phyloP scores from a whole-genome alignment of 2,113 vertebrate species.

The Sander lucioperca region DNA sequence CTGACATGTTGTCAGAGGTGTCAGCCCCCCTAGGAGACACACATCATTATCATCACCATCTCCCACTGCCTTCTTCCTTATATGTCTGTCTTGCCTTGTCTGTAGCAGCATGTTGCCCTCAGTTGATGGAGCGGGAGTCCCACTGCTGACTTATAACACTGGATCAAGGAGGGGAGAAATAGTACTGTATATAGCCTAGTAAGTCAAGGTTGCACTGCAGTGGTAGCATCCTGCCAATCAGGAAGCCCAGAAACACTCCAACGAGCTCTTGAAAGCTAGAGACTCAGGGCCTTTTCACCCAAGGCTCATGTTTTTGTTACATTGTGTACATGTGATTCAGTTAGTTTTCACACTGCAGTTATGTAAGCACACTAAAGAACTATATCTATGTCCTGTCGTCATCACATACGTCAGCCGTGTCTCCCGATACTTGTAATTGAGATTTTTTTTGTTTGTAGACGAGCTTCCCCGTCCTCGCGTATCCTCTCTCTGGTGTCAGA shows the following conservation, averaged over 20 bases:
- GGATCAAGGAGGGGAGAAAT: slow-evolving; percentile 11
- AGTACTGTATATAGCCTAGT: neutral
- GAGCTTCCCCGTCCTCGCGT: too few species aligned
- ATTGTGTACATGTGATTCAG: too few species aligned
- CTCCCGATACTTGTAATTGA: too few species aligned
- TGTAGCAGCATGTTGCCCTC: slow-evolving; percentile 57
- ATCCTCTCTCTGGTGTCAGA: too few species aligned
- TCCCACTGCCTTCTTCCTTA: slow-evolving; percentile 47
- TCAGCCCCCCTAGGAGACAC: slow-evolving; percentile 59
- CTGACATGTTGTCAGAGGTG: slow-evolving; percentile 73
- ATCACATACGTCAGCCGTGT: too few species aligned
- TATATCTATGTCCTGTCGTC: too few species aligned
- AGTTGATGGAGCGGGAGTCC: slow-evolving; percentile 53
- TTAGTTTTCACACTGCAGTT: too few species aligned
- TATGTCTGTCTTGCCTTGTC: slow-evolving; percentile 60
- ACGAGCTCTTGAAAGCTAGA: neutral
- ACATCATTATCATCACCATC: slow-evolving; percentile 72
- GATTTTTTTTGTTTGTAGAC: too few species aligned
- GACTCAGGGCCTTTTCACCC: too few species aligned
- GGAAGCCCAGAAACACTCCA: slow-evolving; percentile 18
- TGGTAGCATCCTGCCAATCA: slow-evolving; percentile 40
- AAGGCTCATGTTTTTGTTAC: too few species aligned
- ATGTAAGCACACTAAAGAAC: too few species aligned
- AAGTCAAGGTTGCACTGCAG: slow-evolving; percentile 28
- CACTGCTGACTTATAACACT: slow-evolving; percentile 63